These are phyloP conservation scores for Harmothoe impar DNA, from an alignment of 2,888 invertebrate genomes.

Conservation along the genomic window DNA sequence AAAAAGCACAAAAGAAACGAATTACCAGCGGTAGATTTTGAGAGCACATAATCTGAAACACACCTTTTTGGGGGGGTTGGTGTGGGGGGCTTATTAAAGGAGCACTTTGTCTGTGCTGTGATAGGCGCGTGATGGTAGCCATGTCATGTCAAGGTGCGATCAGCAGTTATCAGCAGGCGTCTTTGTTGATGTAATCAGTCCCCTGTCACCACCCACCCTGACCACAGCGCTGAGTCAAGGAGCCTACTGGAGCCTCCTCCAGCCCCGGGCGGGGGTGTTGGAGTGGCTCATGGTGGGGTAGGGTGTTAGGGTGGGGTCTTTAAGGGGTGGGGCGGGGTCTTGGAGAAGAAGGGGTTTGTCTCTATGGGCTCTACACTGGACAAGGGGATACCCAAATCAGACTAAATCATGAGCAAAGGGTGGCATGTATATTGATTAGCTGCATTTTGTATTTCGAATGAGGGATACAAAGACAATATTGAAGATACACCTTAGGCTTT, in stretches of 20 bases:
- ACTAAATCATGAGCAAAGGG: neutral
- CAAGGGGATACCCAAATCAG: too few relatives aligned
- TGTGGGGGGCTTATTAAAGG: too few relatives aligned
- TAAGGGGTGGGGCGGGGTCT: neutral
- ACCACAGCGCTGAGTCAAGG: conserved; percentile 25
- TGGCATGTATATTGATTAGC: neutral
- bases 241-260: neutral
- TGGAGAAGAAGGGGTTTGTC: too few relatives aligned
- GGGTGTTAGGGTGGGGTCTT: neutral
- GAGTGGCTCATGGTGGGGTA: neutral
- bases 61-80: too few relatives aligned
- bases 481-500: too few relatives aligned
- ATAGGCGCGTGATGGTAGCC: neutral
- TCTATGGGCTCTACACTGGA: too few relatives aligned
- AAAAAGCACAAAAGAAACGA: too few relatives aligned
- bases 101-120: too few relatives aligned
- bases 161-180: neutral
- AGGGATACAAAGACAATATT: too few relatives aligned
- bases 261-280: neutral
- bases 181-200: neutral
- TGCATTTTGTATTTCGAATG: too few relatives aligned
- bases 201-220: neutral
- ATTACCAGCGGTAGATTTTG: too few relatives aligned
- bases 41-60: too few relatives aligned
- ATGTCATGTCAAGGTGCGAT: conserved; percentile 9